Conservation (phyloP, 2,888 invertebrate species). For the Shargacucullia verbasci region DNA sequence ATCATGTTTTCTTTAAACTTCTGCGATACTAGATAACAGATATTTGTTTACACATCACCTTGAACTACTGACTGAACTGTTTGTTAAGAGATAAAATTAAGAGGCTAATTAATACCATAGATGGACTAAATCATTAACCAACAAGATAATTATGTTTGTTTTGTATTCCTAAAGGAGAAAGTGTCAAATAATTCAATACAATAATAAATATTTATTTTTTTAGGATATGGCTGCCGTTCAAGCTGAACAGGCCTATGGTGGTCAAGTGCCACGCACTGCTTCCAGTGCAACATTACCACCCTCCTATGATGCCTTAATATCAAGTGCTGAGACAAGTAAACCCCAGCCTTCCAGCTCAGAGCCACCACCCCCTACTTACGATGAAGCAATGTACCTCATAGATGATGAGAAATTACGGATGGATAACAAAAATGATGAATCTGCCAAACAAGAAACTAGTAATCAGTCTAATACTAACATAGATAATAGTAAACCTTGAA, state of each 20-base stretch:
- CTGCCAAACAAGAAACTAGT: slow-evolving; percentile 80
- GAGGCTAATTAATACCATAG: slow-evolving; percentile 29
- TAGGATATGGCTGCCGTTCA: slow-evolving; percentile 89
- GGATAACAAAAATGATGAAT: slow-evolving; percentile 72
- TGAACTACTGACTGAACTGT: slow-evolving; percentile 50
- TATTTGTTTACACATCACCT: slow-evolving; percentile 41
- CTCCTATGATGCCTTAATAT: slow-evolving; percentile 90
- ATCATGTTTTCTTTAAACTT: too few species aligned
- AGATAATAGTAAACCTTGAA: slow-evolving; percentile 81
- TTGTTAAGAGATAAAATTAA: slow-evolving; percentile 39
- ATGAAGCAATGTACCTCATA: slow-evolving; percentile 90
- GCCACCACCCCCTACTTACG: slow-evolving; percentile 90
- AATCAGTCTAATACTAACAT: slow-evolving; percentile 67
- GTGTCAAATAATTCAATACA: slow-evolving; percentile 23
- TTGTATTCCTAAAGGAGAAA: slow-evolving; percentile 27
- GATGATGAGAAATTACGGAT: slow-evolving; percentile 80
- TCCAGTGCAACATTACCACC: slow-evolving; percentile 90
- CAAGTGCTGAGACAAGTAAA: slow-evolving; percentile 77
- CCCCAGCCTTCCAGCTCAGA: slow-evolving; percentile 86
- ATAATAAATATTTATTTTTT: slow-evolving; percentile 60
- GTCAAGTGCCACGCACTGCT: slow-evolving; percentile 86
- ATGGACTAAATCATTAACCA: slow-evolving; percentile 28
- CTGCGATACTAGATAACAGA: too few species aligned
- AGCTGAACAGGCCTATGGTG: slow-evolving; percentile 86
- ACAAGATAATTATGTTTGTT: slow-evolving; percentile 33